Evolutionary conservation across 2,888 invertebrate genomes (phyloP), one percentile per base, ranked within the genome.

Genomic region (Tinea pellionella): DNA sequence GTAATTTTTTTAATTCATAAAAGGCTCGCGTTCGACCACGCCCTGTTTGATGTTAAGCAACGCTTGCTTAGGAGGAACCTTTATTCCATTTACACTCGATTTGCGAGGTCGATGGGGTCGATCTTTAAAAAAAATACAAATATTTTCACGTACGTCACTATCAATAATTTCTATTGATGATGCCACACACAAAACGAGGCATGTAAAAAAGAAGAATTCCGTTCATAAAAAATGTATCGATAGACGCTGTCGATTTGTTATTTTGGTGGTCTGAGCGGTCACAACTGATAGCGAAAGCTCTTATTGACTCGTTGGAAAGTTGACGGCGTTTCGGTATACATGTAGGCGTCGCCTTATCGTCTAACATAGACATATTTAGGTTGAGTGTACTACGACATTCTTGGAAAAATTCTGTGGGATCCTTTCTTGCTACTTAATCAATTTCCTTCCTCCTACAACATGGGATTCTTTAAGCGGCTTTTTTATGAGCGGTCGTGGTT

Each of bases 291-390:
- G 85, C 85, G 86, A 86, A 86, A 86, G 85, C 83, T 80, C 74
- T 73, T 82, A 81, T 85, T 84, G 84, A 85, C 84, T 80, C 74
- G 81, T 78, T 85, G 77, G 86, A 86, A 86, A 86, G 85, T 83
- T 74, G 74, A 70, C 71, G 69, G 62, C 65, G 65, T 66, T 64
- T 32, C 63, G 63, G 60, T 37, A 47, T 11, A 16, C 37, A 69
- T 69, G 76, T 78, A 73, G 77, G 78, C 71, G 78, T 32, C 72
- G 69, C 74, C 71, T 77, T 76, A 77, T 78, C 76, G 69, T 63
- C 71, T 70, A 73, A 57, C 57, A 70, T 71, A 70, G 77, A 81
- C 77, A 69, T 73, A 79, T 80, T 80, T 76, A 70, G 80, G 80
- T 80, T 79, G 78, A 80, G 76, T 74, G 73, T 71, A 70, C 64